Base-by-base conservation (phyloP, 1,140 invertebrate species). In the Drosophila biarmipes region DNA sequence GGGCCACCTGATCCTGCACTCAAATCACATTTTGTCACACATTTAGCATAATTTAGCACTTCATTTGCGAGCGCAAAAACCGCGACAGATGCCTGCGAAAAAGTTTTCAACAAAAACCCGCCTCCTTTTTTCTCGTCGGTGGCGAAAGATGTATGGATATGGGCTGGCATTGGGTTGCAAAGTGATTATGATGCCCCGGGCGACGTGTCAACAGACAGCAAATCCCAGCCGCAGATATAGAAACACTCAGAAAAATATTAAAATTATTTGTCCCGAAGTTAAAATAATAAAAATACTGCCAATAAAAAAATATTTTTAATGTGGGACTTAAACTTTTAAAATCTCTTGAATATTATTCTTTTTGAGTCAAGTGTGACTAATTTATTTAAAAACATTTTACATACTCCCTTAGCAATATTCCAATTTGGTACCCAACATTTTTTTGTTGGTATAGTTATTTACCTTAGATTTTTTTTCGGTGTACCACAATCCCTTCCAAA, bases 1-100 rank as follows among this genome's bases (percentile, higher is more conserved):
- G 40, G 40, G 17, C 69, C 49, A 69, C 37, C 15, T 63, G 69
- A 46, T 74, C 58, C 58, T 29, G 45, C 51, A 55, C 73, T 73
- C 49, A 77, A 85, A 81, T 87, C 78, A 78, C 67, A 69, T 85
- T 85, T 86, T 63, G 77, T 56, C 81, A 46, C 62, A 81, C 82
- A 82, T 81, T 87, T 81, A 87, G 82, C 82, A 87, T 87, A 81
- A 86, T 87, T 87, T 87, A 87, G 75, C 78, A 87, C 78, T 87
- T 87, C 82, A 87, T 87, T 86, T 63, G 42, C 49, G 40, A 53
- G 79, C 24, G 64, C 35, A 45, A 68, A 53, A 67, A 49, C 72
- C 81, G 62, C 73, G 69, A 85, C 81, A 85, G 73, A 81, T 81
- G 81, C 62, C 78, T 40, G 45, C 8, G 31, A 51, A 73, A 86